Base-by-base conservation (phyloP, 2,113 vertebrate genomes). In the Larimichthys crocea region DNA sequence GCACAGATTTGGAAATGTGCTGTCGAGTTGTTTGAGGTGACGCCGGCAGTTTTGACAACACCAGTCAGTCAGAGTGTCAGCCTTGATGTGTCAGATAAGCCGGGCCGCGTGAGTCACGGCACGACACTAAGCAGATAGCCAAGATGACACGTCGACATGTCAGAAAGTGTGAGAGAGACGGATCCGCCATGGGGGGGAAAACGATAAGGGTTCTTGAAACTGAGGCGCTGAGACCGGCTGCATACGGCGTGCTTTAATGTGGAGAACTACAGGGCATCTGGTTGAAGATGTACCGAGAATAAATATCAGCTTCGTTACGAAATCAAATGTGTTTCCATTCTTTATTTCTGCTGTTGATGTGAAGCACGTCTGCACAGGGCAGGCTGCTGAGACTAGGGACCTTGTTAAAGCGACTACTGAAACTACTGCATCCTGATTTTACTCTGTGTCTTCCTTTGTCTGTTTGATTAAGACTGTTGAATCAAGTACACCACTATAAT, bases 51-150 rank as follows among this genome's bases (percentile, higher is more conserved):
- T 91, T 91, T 61, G 87, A 88, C 83, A 77, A 88, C 85, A 86
- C 74, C 75, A 82, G 80, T 71, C 84, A 72, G 60, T 91, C 84
- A 50, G 61, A 65, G 69, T 46, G 78, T 68, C 85, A 61, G 74
- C 78, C 66, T 74, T 64, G 76, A 90, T 86, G 88, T 82, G 86
- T 90, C 89, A 80, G 89, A 90, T 65, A 64, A 60, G 73, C 26
- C 15, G 3, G 69, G 74, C 69, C 62, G 74, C 71, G 46, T n/a
- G 46, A 84, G 74, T 84, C 80, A 59, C 62, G 17, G 71, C 73
- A 22, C 14, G 63, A 74, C 80, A 71, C 80, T 42, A 19, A 90
- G 72, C 79, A 78, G 87, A 88, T 81, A 49, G 86, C 70, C 72
- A 46, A 80, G 83, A 88, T 80, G 86, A 91, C 80, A 85, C n/a